A percentile compares a stretch with the other conserved stretches of the same genome.
These are phyloP conservation scores for Endotricha flammealis DNA, from an alignment of 2,888 invertebrate species.

Conservation along the genomic window DNA sequence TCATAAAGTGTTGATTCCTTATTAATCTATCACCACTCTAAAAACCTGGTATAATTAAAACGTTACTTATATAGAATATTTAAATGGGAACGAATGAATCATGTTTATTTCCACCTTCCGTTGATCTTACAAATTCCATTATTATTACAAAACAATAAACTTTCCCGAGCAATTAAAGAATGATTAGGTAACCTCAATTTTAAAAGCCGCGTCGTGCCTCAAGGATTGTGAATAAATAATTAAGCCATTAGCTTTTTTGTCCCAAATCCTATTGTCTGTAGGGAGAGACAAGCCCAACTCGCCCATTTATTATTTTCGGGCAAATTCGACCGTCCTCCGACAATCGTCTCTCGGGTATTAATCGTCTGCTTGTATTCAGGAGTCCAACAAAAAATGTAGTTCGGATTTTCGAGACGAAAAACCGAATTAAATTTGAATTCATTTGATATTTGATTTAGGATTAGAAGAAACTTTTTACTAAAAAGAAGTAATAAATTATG, in stretches of 20 bases:
- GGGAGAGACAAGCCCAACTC: slow-evolving; percentile 9
- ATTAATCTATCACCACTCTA: too few species aligned
- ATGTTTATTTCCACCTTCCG: too few species aligned
- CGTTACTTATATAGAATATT: too few species aligned
- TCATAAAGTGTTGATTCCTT: too few species aligned
- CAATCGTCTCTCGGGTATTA: slow-evolving; percentile 6
- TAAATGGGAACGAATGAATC: too few species aligned
- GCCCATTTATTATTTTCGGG: slow-evolving; percentile 22
- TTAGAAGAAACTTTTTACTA: neutral
- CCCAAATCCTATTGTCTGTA: slow-evolving; percentile 21
- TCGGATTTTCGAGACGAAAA: neutral
- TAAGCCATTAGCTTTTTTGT: slow-evolving; percentile 29
- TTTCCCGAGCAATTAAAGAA: slow-evolving; percentile 14
- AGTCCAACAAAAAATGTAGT: slow-evolving; percentile 2
- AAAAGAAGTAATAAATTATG: too few species aligned
- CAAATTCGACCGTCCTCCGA: slow-evolving; percentile 11
- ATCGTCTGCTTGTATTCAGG: slow-evolving; percentile 2
- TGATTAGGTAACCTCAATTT: slow-evolving; percentile 18
- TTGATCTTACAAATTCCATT: neutral
- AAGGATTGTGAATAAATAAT: slow-evolving; percentile 33
- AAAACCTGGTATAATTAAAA: too few species aligned
- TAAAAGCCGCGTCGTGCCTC: slow-evolving; percentile 16
- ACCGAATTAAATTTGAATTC: neutral
- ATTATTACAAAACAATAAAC: slow-evolving; percentile 1
- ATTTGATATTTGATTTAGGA: neutral